Conservation (phyloP, 1,140 invertebrate species). For the Pteromalus puparum region DNA sequence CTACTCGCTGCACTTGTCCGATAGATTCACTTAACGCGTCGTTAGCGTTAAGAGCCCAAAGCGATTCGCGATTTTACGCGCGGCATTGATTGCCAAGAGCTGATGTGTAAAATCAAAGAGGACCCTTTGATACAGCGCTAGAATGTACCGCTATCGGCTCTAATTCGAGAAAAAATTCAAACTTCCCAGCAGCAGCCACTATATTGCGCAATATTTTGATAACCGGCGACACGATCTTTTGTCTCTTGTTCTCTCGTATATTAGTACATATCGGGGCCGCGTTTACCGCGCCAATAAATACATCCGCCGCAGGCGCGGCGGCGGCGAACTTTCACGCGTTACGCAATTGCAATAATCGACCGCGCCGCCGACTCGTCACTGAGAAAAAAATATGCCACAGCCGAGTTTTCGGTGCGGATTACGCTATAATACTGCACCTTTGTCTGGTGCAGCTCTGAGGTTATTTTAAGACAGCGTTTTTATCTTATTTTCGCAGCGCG, state of each 20-base stretch:
- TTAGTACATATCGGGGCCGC: conserved; percentile 7
- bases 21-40: conserved; percentile 34
- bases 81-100: neutral
- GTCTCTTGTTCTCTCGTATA: neutral
- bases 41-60: neutral
- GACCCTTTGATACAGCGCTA: too few relatives aligned
- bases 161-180: too few relatives aligned
- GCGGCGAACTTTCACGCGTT: conserved; percentile 41
- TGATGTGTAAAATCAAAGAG: too few relatives aligned
- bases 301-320: conserved; percentile 14
- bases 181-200: too few relatives aligned
- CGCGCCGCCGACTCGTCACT: neutral
- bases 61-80: conserved; percentile 8
- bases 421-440: conserved; percentile 2
- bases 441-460: neutral
- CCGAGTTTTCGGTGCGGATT: neutral
- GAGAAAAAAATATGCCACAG: conserved; percentile 1
- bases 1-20: neutral
- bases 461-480: neutral
- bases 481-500: neutral
- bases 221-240: too few relatives aligned
- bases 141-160: too few relatives aligned
- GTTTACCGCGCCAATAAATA: conserved; percentile 20
- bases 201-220: too few relatives aligned
- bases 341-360: conserved; percentile 43